phyloP scores from a whole-genome alignment of 1,140 invertebrate species.

The Cecropterus lyciades region DNA sequence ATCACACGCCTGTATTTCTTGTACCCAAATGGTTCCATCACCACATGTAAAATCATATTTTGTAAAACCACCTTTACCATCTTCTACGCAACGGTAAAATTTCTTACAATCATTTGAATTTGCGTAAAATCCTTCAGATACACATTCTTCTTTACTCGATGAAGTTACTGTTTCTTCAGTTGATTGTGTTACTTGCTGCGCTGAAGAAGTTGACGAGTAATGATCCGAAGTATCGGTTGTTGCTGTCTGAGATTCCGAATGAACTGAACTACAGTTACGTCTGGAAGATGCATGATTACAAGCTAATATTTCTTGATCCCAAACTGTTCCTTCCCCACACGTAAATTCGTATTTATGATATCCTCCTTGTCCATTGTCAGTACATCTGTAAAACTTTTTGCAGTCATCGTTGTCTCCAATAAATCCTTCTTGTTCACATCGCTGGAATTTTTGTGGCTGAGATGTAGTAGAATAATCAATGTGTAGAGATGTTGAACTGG shows the following conservation, averaged over 20 bases:
- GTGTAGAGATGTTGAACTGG: conserved; percentile 5
- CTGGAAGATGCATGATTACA: conserved; percentile 80
- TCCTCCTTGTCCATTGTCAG: conserved; percentile 85
- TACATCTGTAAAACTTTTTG: conserved; percentile 88
- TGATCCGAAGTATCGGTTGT: background rate
- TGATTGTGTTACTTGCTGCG: conserved; percentile 1
- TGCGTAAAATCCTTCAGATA: conserved; percentile 87
- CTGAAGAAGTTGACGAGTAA: conserved; percentile 1
- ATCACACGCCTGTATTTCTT: conserved; percentile 87
- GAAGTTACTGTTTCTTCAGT: conserved; percentile 17
- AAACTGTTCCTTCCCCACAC: conserved; percentile 88
- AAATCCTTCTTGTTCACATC: conserved; percentile 85
- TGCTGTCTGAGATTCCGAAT: conserved; percentile 1
- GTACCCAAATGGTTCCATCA: conserved; percentile 90
- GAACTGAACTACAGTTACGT: conserved; percentile 36
- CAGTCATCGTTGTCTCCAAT: conserved; percentile 85
- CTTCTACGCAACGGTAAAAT: conserved; percentile 91
- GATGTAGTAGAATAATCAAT: conserved; percentile 13
- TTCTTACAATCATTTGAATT: conserved; percentile 89
- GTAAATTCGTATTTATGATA: conserved; percentile 86
- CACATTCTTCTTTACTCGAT: conserved; percentile 58
- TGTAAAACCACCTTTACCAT: conserved; percentile 85
- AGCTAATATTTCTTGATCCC: conserved; percentile 83
- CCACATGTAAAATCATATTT: conserved; percentile 90
- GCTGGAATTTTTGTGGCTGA: conserved; percentile 23